Conservation (phyloP, 2,888 invertebrate species). For the Apodemia zela region DNA sequence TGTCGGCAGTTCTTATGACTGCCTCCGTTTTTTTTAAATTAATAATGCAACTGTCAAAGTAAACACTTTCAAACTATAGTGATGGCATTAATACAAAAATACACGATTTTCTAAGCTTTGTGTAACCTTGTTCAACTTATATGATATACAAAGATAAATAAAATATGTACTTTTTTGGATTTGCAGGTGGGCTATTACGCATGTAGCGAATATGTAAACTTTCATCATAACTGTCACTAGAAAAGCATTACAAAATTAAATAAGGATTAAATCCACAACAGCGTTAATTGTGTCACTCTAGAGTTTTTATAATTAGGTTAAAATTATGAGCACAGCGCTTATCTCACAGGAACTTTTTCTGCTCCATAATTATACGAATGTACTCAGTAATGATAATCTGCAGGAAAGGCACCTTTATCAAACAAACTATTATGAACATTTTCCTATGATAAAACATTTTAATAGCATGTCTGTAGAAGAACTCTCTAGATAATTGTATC, state of each 20-base stretch:
- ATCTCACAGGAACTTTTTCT: constrained; percentile 10
- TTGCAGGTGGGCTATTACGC: no score
- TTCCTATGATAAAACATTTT: constrained; percentile 3
- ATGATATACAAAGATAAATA: no score
- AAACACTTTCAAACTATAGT: no score
- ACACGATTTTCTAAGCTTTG: no score
- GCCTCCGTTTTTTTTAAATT: no score
- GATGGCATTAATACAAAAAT: no score
- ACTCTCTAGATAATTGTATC: constrained; percentile 13
- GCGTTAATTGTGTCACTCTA: constrained; percentile 3
- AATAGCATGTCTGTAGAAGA: not conserved
- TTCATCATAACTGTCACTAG: not conserved
- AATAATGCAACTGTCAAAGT: no score
- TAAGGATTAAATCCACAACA: not conserved
- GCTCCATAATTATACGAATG: constrained; percentile 7
- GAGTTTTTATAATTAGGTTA: constrained; percentile 6
- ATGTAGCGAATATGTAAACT: no score
- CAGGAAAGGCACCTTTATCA: constrained; percentile 5
- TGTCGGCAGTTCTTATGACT: no score
- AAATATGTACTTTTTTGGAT: no score
- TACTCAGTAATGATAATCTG: not conserved
- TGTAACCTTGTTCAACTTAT: no score
- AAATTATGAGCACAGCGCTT: constrained; percentile 12
- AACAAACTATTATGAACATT: not conserved
- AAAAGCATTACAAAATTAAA: not conserved